Evolutionary conservation across 2,113 vertebrate genomes (phyloP).

Genomic region (Nymphicus hollandicus): DNA sequence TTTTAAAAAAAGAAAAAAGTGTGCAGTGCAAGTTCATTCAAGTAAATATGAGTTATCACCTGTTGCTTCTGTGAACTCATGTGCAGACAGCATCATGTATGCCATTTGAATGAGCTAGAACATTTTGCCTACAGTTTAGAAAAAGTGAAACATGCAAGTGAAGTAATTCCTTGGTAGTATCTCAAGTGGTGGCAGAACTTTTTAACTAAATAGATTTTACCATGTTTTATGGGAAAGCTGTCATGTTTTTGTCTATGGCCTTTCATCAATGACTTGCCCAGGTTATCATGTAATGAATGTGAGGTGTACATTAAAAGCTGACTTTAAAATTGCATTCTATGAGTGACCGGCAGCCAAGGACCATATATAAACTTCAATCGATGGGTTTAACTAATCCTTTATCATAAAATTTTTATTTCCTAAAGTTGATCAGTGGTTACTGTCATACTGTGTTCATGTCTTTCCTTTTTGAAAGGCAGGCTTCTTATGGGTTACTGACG

Average conservation of each 20-base stretch:
- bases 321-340: background rate
- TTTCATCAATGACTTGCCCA: background rate
- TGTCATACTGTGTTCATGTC: background rate
- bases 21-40: background rate
- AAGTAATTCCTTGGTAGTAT: background rate
- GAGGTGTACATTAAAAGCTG: background rate
- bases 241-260: background rate
- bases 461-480: background rate
- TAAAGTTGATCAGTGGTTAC: background rate
- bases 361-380: background rate
- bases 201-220: background rate
- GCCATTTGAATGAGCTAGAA: background rate
- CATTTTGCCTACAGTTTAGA: background rate
- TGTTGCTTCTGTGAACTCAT: background rate
- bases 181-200: background rate
- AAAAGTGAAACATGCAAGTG: background rate
- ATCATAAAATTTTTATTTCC: background rate
- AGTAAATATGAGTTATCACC: background rate
- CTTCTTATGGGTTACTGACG: background rate
- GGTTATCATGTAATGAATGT: background rate
- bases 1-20: background rate
- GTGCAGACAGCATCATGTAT: background rate
- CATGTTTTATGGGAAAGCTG: background rate
- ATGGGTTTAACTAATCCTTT: background rate
- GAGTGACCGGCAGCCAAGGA: background rate